phyloP scores from a whole-genome alignment of 2,113 vertebrate species.

The Rhynchopsitta pachyrhyncha region DNA sequence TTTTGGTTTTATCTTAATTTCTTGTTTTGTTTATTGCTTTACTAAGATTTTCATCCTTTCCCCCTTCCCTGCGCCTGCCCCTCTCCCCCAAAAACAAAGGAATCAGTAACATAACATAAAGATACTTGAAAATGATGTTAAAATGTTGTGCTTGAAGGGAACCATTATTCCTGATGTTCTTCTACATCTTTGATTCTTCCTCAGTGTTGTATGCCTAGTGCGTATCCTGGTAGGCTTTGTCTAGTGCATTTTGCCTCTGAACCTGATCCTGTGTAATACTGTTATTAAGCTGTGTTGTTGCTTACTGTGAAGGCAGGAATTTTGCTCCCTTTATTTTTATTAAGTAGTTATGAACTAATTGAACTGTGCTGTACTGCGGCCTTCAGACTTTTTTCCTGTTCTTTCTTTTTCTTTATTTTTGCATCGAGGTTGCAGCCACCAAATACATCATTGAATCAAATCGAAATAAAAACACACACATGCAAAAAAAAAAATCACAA shows the following conservation, averaged over 20 bases:
- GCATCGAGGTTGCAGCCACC: slow-evolving; percentile 72
- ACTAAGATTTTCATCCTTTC: slow-evolving; percentile 60
- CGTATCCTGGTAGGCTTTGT: slow-evolving; percentile 70
- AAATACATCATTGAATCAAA: slow-evolving; percentile 68
- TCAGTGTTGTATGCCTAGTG: slow-evolving; percentile 74
- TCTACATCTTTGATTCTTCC: slow-evolving; percentile 71
- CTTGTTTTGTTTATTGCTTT: slow-evolving; percentile 71
- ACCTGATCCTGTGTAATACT: slow-evolving; percentile 77
- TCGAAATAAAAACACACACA: slow-evolving; percentile 51
- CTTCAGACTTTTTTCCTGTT: slow-evolving; percentile 59
- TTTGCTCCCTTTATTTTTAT: slow-evolving; percentile 73
- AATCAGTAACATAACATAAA: slow-evolving; percentile 49
- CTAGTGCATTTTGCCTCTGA: slow-evolving; percentile 74
- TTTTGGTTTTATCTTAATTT: slow-evolving; percentile 70
- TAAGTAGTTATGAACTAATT: slow-evolving; percentile 69
- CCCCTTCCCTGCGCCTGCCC: slow-evolving; percentile 42
- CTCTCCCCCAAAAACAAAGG: slow-evolving; percentile 31
- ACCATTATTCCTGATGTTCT: slow-evolving; percentile 66
- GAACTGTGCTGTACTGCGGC: slow-evolving; percentile 70
- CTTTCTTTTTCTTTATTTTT: slow-evolving; percentile 58
- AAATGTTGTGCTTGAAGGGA: slow-evolving; percentile 71
- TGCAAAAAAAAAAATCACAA: not conserved
- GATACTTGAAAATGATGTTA: slow-evolving; percentile 74
- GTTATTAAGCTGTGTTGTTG: slow-evolving; percentile 79
- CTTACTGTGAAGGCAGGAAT: slow-evolving; percentile 77